A percentile compares a stretch with the other conserved stretches of the same genome.
Evolutionary conservation across 2,797 vertebrate genomes (phyloP).

Genomic region (Hippocampus kuda): DNA sequence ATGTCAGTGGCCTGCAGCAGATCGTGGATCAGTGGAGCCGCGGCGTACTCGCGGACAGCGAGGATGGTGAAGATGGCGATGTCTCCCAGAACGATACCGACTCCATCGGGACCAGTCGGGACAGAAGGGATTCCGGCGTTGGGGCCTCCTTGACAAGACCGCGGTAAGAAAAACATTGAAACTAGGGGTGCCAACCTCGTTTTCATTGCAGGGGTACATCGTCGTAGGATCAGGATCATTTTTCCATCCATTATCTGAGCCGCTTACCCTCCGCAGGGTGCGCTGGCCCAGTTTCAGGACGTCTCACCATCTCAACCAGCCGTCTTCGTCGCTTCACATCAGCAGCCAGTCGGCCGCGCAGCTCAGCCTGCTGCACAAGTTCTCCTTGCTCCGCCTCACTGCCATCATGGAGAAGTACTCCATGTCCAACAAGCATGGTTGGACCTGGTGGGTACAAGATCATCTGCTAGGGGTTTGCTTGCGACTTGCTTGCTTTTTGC

Average conservation of each 20-base stretch:
- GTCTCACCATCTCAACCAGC: conserved; percentile 64
- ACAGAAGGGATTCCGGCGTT: conserved; percentile 95
- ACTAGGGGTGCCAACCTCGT: background rate
- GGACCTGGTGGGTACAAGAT: conserved; percentile 80
- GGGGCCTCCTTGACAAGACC: conserved; percentile 92
- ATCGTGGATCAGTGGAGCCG: conserved; percentile 91
- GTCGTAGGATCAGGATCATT: background rate
- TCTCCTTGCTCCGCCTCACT: conserved; percentile 90
- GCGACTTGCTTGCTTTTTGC: background rate
- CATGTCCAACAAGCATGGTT: conserved; percentile 93
- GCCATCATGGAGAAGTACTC: conserved; percentile 98
- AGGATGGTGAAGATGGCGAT: conserved; percentile 64
- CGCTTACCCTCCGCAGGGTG: conserved; percentile 59
- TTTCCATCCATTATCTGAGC: background rate
- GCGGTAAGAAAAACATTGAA: conserved; percentile 62
- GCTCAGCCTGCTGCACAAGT: conserved; percentile 89
- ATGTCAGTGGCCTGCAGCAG: conserved; percentile 85
- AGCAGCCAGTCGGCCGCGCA: conserved; percentile 87
- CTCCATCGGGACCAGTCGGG: conserved; percentile 72
- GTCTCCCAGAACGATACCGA: conserved; percentile 84
- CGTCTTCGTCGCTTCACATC: conserved; percentile 77
- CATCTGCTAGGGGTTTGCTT: background rate
- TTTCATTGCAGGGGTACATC: background rate
- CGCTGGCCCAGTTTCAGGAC: conserved; percentile 80
- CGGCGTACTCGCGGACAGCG: conserved; percentile 68